Evolutionary conservation across 2,888 invertebrate species (phyloP).

Genomic region (Heliconius hortense): DNA sequence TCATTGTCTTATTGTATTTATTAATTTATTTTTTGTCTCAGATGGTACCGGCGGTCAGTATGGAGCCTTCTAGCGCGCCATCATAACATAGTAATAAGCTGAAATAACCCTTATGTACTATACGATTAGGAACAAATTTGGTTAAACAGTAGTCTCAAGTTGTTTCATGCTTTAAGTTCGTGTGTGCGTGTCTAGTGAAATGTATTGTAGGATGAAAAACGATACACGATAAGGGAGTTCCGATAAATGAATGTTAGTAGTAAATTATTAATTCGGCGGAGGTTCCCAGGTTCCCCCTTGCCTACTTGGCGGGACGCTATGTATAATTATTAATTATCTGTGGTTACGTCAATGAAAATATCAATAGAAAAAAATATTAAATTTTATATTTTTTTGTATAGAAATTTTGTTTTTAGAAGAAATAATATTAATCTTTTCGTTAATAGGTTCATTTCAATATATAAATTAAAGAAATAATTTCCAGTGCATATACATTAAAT

Average conservation of each 20-base stretch:
- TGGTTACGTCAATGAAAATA: not conserved
- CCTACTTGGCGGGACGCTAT: too few relatives aligned
- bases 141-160: conserved; percentile 69
- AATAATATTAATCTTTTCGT: not conserved
- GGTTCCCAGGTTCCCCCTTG: too few relatives aligned
- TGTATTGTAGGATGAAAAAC: conserved; percentile 36
- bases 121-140: conserved; percentile 77
- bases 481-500: conserved; percentile 1
- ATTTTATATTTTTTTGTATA: not conserved
- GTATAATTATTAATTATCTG: not conserved
- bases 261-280: conserved; percentile 3
- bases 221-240: conserved; percentile 40
- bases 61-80: conserved; percentile 69
- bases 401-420: not conserved
- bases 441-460: conserved; percentile 4
- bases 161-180: conserved; percentile 77
- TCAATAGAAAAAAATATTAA: not conserved
- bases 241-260: conserved; percentile 36
- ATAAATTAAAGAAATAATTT: not conserved
- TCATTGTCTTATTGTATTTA: not conserved
- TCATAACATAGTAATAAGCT: conserved; percentile 75
- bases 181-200: conserved; percentile 53
- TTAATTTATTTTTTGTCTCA: conserved; percentile 46
- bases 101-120: conserved; percentile 65
- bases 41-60: conserved; percentile 58